Evolutionary conservation across 2,797 vertebrate species (phyloP).

Genomic region (Dallia pectoralis): DNA sequence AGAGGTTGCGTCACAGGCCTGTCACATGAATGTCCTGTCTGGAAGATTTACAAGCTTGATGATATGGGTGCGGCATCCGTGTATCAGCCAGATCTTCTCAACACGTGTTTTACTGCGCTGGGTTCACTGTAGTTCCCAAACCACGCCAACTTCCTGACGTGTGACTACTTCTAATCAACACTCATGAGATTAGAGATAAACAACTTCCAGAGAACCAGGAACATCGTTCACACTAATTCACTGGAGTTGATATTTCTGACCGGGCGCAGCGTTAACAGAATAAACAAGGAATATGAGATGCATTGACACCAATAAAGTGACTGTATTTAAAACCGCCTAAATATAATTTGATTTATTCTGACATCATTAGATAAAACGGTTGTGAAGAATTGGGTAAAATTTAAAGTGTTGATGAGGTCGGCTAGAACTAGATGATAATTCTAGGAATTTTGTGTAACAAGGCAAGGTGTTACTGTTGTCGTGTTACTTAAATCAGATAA

Average conservation of each 20-base stretch:
- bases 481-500: too few species aligned
- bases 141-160: not conserved
- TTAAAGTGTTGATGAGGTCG: not conserved
- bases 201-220: not conserved
- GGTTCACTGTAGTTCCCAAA: not conserved
- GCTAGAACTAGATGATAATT: not conserved
- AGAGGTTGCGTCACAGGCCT: not conserved
- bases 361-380: not conserved
- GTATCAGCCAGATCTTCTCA: constrained; percentile 13
- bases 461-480: too few species aligned
- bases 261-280: not conserved
- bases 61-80: constrained; percentile 18
- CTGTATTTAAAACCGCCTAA: too few species aligned
- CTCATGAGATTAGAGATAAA: not conserved
- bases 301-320: too few species aligned
- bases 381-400: not conserved
- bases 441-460: not conserved
- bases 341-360: not conserved
- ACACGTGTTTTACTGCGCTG: not conserved
- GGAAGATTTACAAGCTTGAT: constrained; percentile 14
- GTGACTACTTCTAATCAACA: not conserved
- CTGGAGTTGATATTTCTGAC: not conserved
- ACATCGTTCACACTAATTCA: not conserved
- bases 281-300: too few species aligned
- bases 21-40: constrained; percentile 19